Evolutionary conservation across 1,140 invertebrate genomes (phyloP), one percentile per base, ranked within the genome.

Genomic region (Plodia interpunctella): DNA sequence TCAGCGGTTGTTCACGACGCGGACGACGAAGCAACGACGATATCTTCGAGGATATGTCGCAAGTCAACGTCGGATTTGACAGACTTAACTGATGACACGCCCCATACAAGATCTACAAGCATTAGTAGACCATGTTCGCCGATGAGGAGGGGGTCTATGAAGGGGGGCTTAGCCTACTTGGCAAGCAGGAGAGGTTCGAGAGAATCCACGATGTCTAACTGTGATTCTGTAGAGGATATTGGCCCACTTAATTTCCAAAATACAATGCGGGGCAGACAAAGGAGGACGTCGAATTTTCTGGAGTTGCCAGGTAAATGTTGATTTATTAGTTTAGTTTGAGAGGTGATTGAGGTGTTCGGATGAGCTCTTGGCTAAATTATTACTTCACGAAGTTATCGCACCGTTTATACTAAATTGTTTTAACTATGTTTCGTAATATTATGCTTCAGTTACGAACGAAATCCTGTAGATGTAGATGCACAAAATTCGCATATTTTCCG

Each of bases 231-330:
- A 53, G 95, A 96, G 72, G 95, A 95, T 65, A 92, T 95, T 38
- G 95, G 94, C 9, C 95, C 95, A 0, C 77, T 96, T 11, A 94
- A 94, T 76, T 96, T 95, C 74, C 94, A 93, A 69, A 93, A 93
- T 61, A 94, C 94, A 49, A 92, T 93, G 59, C 91, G 94, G 4
- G 93, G 93, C 10, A 90, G 94, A 15, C 94, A 96, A 75, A 88
- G 96, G 5, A 90, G 95, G 56, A 96, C 95, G 2, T 96, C 95
- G 0, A 97, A 97, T 84, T 96, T 96, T 79, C 85, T 97, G n/a
- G 96, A 96, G 83, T 87, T 97, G 68, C 96, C 95, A 84, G 95
- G 95, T 96, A 71, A 89, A 74, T 59, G 49, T 19, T 32, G 11
- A 32, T 32, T 32, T 32, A 44, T 44, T 44, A n/a, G 5, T 44